Evolutionary conservation across 2,797 vertebrate genomes (phyloP), one percentile per base, ranked within the genome.

Genomic region (Urocyon cinereoargenteus): DNA sequence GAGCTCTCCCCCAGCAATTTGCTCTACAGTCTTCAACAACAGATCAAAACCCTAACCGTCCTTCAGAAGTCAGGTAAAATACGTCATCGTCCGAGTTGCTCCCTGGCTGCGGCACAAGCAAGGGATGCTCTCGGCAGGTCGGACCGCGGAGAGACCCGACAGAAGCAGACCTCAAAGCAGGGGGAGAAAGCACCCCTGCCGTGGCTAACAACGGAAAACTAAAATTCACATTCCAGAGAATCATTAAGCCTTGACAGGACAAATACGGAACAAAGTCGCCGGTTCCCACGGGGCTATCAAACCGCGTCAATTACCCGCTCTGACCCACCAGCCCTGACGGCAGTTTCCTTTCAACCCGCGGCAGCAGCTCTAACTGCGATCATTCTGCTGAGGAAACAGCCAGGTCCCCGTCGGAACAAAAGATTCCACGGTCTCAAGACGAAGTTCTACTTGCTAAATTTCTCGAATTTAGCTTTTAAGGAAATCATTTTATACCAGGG

Each of bases 61-160:
- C 62, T 55, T 94, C 66, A 70, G 53, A 87, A 97, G 15, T 86
- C 51, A 92, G 31, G 5, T 31, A 88, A 95, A 87, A 70, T 31
- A 53, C 45, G 28, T 61, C 55, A 86, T 75, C 62, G 3, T 79
- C 11, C 40, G 92, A 55, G 7, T 86, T 79, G 78, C 90, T 75
- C n/a, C 14, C 10, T 36, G 14, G 14, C 59, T 89, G 55, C 22
- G 6, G 21, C 31, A 57, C 5, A 6, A 91, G 9, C 12, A 86
- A 93, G 84, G 51, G 64, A 16, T 18, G 3, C 24, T 57, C 26
- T 18, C 62, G 51, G 18, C 31, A 26, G 22, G 14, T 51, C 15
- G 36, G 81, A 82, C 45, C 31, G 45, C 21, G 5, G 3, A 92
- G 61, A 83, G 83, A 88, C 18, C 12, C 31, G 64, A 34, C 13